Evolutionary conservation across 2,888 invertebrate genomes (phyloP), one percentile per base, ranked within the genome.

Genomic region (Griposia aprilina): DNA sequence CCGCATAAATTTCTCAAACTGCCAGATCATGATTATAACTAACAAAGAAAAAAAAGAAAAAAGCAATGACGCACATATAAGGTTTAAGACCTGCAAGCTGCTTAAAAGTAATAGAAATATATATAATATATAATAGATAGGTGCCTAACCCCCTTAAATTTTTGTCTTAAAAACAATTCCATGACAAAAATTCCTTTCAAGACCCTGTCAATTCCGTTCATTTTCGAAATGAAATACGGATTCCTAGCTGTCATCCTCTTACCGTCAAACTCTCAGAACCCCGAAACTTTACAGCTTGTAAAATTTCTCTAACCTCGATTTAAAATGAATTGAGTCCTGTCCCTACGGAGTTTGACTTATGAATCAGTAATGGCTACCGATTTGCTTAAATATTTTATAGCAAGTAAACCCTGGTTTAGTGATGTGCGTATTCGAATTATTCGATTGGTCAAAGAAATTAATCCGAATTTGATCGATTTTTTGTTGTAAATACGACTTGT

Each of bases 351-450:
- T 79, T 88, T 82, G 84, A 85, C 81, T 90, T 89, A 91, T 91
- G 87, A 90, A 90, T 90, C 84, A 84, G 76, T 91, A 88, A 90
- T 88, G 79, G 81, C 36, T 67, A 59, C 63, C 73, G 77, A 90
- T 90, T 91, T 87, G 84, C 81, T 86, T 89, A 83, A 88, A 90
- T 90, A 89, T 88, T 91, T 90, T 79, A 85, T 85, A 55, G 57
- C 57, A 30, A 68, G 72, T 65, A 41, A 63, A 59, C 59, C 41
- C 30, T n/a, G n/a, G 0, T n/a, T 0, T 78, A 82, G 86, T 57
- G 74, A 65, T 13, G 78, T 36, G 50, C 48, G 17, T 72, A 62
- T 60, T 45, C 15, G 60, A 52, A 36, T 76, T 60, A 74, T 75
- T 69, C 59, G 67, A 59, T 60, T 66, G 41, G 30, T 55, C 30